These are phyloP conservation scores for Proterorhinus semilunaris DNA, from an alignment of 2,113 vertebrate species.

Conservation along the genomic window DNA sequence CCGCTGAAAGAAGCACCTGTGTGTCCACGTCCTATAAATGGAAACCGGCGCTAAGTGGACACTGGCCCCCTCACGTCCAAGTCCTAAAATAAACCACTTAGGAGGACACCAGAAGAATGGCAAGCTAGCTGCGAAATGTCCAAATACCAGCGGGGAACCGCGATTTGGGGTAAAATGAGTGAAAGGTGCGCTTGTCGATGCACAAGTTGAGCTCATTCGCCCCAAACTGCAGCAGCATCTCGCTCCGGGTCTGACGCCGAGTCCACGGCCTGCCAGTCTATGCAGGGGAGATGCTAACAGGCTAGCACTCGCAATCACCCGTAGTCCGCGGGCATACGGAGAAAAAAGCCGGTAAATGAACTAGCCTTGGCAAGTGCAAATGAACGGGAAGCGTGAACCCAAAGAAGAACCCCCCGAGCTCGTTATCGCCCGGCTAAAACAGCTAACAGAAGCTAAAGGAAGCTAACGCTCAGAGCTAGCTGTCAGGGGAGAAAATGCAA, in stretches of 20 bases:
- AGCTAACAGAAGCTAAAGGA: conserved; percentile 30
- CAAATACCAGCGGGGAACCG: not conserved
- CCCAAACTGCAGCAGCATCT: conserved; percentile 51
- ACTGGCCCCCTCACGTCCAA: conserved; percentile 1
- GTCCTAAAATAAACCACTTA: conserved; percentile 58
- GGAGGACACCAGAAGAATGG: not conserved
- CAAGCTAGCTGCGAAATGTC: no score
- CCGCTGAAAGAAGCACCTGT: not conserved
- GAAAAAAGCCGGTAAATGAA: not conserved
- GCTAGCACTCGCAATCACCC: not conserved
- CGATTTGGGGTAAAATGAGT: not conserved
- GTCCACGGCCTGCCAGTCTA: conserved; percentile 45
- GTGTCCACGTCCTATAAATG: conserved; percentile 34
- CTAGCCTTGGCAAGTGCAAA: not conserved
- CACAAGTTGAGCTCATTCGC: conserved; percentile 23
- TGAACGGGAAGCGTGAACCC: not conserved
- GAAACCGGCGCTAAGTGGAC: conserved; percentile 29
- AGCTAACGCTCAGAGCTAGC: conserved; percentile 56
- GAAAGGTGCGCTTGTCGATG: no score
- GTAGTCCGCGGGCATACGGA: not conserved
- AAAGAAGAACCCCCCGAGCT: not conserved
- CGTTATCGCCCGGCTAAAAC: conserved; percentile 16
- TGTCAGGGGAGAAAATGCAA: conserved; percentile 51
- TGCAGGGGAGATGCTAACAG: conserved; percentile 19
- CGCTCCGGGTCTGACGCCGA: conserved; percentile 36